Percentiles rank a stretch among this genome's conserved stretches.
Conservation (phyloP, 1,140 invertebrate species). For the Bombus affinis region DNA sequence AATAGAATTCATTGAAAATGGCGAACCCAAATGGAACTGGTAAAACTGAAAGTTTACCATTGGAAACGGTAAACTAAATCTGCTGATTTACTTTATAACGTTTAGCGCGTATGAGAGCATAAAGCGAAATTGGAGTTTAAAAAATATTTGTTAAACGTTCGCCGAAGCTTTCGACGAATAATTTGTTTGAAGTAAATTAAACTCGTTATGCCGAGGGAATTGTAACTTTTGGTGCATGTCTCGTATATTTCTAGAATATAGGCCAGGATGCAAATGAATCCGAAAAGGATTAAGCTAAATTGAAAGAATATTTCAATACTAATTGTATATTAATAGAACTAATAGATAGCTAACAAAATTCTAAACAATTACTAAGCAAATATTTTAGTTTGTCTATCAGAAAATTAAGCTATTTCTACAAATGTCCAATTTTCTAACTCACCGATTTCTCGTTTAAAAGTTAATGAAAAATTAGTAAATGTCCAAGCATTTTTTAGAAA, state of each 20-base stretch:
- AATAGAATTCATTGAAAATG: background rate
- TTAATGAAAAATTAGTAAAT: too few species aligned
- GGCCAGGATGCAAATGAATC: background rate
- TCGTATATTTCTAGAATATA: background rate
- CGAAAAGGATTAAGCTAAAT: background rate
- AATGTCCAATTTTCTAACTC: background rate
- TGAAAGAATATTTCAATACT: background rate
- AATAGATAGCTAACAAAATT: background rate
- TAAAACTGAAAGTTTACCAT: too few species aligned
- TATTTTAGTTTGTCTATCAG: background rate
- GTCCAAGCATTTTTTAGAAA: too few species aligned
- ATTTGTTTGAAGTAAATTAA: background rate
- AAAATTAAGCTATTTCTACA: background rate
- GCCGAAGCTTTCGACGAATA: background rate
- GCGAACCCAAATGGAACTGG: too few species aligned
- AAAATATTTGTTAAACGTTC: background rate
- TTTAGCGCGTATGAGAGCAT: background rate
- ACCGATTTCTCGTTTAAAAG: background rate
- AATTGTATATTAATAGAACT: background rate
- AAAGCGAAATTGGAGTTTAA: background rate
- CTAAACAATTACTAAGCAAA: background rate
- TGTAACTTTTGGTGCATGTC: background rate
- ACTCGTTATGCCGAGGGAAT: background rate
- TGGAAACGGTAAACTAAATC: too few species aligned
- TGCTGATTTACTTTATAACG: too few species aligned